Evolutionary conservation across 2,797 vertebrate genomes (phyloP).

Genomic region (Pipistrellus pygmaeus): DNA sequence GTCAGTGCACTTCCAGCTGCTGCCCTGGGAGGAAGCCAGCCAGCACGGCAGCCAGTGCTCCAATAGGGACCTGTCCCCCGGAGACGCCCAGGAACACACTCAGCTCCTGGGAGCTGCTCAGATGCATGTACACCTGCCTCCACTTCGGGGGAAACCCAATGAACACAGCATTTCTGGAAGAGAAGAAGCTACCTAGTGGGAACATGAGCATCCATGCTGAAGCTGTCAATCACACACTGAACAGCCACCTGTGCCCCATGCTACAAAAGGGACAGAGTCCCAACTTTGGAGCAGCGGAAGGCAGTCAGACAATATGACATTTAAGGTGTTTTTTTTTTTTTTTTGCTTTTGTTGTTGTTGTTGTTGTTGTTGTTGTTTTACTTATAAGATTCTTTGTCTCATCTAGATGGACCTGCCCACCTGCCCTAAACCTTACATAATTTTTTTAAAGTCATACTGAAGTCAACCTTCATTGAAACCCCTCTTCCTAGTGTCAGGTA

Average conservation of each 20-base stretch:
- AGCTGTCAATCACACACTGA: neutral
- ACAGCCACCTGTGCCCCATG: neutral
- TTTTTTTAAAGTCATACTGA: neutral
- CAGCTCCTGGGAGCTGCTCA: neutral
- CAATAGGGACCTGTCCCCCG: neutral
- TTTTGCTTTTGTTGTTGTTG: neutral
- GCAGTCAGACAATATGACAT: neutral
- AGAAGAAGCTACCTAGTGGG: neutral
- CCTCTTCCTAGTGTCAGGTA: neutral
- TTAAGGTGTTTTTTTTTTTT: too few relatives aligned
- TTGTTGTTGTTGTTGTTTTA: neutral
- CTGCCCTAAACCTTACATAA: neutral
- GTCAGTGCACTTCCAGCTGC: neutral
- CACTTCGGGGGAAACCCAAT: neutral
- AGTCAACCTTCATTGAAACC: neutral
- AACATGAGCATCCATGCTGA: neutral
- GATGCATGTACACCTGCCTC: conserved; percentile 11
- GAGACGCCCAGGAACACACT: neutral
- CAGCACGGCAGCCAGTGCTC: neutral
- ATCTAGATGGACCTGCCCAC: neutral
- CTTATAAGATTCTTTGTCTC: neutral
- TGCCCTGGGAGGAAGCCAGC: neutral
- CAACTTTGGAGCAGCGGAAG: neutral
- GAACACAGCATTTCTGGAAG: conserved; percentile 15
- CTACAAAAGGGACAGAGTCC: neutral